These are phyloP conservation scores for Chaetorhynchus papuensis DNA, from an alignment of 2,113 vertebrate genomes.

Conservation along the genomic window DNA sequence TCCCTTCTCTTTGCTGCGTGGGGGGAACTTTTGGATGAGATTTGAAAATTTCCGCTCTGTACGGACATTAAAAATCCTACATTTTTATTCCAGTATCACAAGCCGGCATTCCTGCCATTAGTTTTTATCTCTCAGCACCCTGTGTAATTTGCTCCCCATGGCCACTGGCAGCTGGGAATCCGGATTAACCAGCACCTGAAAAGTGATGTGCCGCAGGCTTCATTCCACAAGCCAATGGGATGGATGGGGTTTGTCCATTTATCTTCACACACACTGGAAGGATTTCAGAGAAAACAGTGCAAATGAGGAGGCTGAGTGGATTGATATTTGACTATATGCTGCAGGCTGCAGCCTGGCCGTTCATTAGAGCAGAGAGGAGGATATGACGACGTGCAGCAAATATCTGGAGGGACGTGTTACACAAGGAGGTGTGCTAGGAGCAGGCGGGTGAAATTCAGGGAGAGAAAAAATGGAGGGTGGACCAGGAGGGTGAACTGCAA, in stretches of 20 bases:
- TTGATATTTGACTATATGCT: not conserved
- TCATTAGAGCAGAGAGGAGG: not conserved
- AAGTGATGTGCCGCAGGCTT: not conserved
- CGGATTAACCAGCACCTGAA: not conserved
- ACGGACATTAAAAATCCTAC: conserved; percentile 1
- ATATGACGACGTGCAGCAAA: conserved; percentile 45
- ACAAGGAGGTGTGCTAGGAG: not conserved
- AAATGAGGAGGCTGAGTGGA: conserved; percentile 10
- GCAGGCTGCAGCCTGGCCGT: conserved; percentile 22
- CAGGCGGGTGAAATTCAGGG: not conserved
- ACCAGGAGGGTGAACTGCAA: not conserved
- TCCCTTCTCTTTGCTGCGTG: conserved; percentile 34
- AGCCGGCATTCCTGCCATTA: not conserved
- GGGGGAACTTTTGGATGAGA: conserved; percentile 41
- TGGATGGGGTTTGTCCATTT: not conserved
- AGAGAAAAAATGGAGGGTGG: not conserved
- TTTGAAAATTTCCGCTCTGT: conserved; percentile 24
- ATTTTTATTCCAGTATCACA: conserved; percentile 19
- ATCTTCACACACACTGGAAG: not conserved
- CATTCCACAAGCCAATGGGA: not conserved
- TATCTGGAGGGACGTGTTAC: not conserved
- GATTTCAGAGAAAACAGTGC: conserved; percentile 38
- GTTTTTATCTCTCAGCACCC: conserved; percentile 15
- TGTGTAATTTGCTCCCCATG: not conserved
- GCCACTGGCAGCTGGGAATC: not conserved